A percentile compares a stretch with the other conserved stretches of the same genome.
Evolutionary conservation across 2,113 vertebrate species (phyloP).

Genomic region (Amphiprion percula): DNA sequence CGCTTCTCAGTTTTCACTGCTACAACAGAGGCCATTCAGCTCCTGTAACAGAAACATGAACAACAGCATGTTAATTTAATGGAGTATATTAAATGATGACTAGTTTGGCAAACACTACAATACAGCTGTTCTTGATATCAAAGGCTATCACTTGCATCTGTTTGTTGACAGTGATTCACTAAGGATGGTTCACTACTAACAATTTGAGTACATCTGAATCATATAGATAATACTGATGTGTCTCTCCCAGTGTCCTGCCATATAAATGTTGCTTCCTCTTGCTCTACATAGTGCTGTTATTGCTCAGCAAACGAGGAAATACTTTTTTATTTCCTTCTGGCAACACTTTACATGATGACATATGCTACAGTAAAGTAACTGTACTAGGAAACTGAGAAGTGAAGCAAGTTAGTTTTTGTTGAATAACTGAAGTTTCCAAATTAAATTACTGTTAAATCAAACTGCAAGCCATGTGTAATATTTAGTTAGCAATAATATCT

Average conservation of each 20-base stretch:
- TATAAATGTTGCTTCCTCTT: not conserved
- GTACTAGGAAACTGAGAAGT: not conserved
- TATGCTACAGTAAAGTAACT: too few species aligned
- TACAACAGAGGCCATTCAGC: slow-evolving; percentile 93
- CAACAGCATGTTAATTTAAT: not conserved
- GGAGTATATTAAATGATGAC: not conserved
- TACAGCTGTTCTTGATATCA: not conserved
- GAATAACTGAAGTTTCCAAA: not conserved
- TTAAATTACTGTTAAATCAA: not conserved
- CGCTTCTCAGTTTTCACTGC: slow-evolving; percentile 88
- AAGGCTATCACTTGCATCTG: not conserved
- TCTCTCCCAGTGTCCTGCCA: too few species aligned
- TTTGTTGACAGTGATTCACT: too few species aligned
- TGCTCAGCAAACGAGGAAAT: slow-evolving; percentile 12
- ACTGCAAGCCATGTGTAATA: not conserved
- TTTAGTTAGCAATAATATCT: not conserved
- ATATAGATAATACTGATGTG: too few species aligned
- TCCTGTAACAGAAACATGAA: slow-evolving; percentile 77
- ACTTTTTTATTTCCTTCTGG: not conserved
- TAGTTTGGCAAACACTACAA: not conserved
- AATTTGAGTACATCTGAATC: too few species aligned
- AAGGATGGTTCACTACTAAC: too few species aligned
- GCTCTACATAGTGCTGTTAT: not conserved
- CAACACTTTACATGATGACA: slow-evolving; percentile 12
- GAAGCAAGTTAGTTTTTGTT: not conserved